Base-by-base conservation (phyloP, 2,888 invertebrate species). In the Bombylius major region DNA sequence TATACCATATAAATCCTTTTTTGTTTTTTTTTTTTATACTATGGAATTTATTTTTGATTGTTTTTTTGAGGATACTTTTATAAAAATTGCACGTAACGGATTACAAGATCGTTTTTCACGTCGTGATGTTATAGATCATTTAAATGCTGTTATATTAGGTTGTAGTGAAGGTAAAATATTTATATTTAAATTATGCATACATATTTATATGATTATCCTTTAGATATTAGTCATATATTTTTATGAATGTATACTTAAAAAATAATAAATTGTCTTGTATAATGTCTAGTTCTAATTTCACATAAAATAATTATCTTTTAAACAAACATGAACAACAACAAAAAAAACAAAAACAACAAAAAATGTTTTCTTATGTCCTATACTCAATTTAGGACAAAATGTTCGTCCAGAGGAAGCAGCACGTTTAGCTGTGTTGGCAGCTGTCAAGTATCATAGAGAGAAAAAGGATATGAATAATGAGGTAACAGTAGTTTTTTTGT, bases 31-130 rank as follows among this genome's bases (percentile, higher is more conserved):
- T 23, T 23, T 23, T 23, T 36, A 5, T 42, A 11, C 48, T 58
- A 89, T 89, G 89, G 88, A 89, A 71, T 80, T 82, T 61, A 80
- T 88, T 63, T 83, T 90, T 73, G 84, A 87, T 62, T 84, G 81
- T 68, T 89, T 89, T 75, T 88, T 87, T 66, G 86, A 89, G 62
- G 79, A 82, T 67, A 80, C 87, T 50, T 88, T 90, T 67, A 76
- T 79, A 62, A 80, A 80, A 63, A 75, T 88, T 68, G 82, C 86
- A 53, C 80, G 89, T 11, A 86, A 84, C 70, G 81, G 82, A 62
- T 76, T 90, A 53, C 83, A 84, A 62, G 83, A 84, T 53, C 79
- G 87, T 36, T 80, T 82, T 64, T 88, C 84, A 64, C 78, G 90
- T 44, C 77, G 82, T 44, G 80, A 85, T 65, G 76, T 89, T 52